Evolutionary conservation across 2,888 invertebrate genomes (phyloP).

Genomic region (Drosophila rubida): DNA sequence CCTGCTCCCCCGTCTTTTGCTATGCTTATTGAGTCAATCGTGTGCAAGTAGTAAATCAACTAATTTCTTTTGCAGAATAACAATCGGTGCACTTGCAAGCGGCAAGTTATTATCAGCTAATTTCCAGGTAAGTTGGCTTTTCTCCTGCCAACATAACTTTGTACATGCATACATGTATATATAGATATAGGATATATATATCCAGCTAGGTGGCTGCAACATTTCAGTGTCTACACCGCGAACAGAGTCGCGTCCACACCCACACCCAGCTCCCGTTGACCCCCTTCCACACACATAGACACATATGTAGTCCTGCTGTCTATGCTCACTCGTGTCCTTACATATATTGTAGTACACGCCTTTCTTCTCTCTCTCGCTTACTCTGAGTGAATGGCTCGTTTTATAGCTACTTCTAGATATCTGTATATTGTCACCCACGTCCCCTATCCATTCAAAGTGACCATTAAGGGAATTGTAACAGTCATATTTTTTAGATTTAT

Average conservation of each 20-base stretch:
- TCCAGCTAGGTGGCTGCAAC: slow-evolving; percentile 22
- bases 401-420: neutral
- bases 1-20: neutral
- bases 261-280: slow-evolving; percentile 16
- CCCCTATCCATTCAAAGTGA: slow-evolving; percentile 1
- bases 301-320: slow-evolving; percentile 28
- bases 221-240: slow-evolving; percentile 63
- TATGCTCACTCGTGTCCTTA: slow-evolving; percentile 38
- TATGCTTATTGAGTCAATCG: neutral
- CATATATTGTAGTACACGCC: slow-evolving; percentile 39
- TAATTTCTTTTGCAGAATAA: slow-evolving; percentile 20
- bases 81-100: slow-evolving; percentile 32
- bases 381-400: neutral
- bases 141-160: neutral
- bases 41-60: neutral
- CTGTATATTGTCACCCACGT: slow-evolving; percentile 5
- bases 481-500: neutral
- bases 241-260: slow-evolving; percentile 51
- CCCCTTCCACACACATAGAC: slow-evolving; percentile 3
- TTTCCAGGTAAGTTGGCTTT: slow-evolving; percentile 39
- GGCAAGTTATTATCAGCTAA: slow-evolving; percentile 25
- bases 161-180: neutral
- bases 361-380: slow-evolving; percentile 17
- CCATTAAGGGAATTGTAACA: neutral
- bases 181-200: slow-evolving; percentile 18